These are phyloP conservation scores for Catamblyrhynchus diadema DNA, from an alignment of 2,797 vertebrate species.

Conservation along the genomic window DNA sequence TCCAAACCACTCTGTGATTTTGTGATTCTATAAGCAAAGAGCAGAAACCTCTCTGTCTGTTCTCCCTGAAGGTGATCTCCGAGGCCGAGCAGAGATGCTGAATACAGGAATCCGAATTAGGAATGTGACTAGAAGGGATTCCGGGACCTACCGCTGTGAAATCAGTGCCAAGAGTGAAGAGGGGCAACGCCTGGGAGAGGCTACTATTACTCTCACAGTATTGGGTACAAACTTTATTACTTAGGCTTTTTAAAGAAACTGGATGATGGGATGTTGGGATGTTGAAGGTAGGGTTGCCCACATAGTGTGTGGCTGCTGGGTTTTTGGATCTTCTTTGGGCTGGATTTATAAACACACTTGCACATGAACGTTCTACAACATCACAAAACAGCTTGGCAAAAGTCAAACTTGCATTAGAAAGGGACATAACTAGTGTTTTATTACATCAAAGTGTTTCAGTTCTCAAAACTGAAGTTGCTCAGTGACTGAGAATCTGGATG, in stretches of 20 bases:
- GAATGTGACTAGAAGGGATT: conserved; percentile 86
- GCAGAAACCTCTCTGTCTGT: neutral
- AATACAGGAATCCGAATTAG: conserved; percentile 86
- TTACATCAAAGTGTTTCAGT: neutral
- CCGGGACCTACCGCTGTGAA: conserved; percentile 93
- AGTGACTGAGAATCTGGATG: neutral
- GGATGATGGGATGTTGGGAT: neutral
- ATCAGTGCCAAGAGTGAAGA: conserved; percentile 84
- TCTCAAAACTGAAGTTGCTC: neutral
- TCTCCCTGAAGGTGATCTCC: conserved; percentile 77
- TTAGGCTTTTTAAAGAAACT: neutral
- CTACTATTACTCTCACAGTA: conserved; percentile 86
- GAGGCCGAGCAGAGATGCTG: conserved; percentile 82
- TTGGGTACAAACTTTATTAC: conserved; percentile 78
- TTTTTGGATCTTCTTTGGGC: neutral
- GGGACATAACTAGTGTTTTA: neutral
- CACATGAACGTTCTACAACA: neutral
- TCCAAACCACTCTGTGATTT: neutral
- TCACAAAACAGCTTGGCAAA: neutral
- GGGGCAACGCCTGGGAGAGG: conserved; percentile 83
- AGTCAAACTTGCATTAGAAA: neutral
- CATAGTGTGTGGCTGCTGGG: neutral
- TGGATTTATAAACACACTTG: neutral
- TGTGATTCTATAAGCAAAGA: neutral
- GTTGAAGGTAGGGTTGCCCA: neutral